Base-by-base conservation (phyloP, 2,113 vertebrate species). In the Equus przewalskii region DNA sequence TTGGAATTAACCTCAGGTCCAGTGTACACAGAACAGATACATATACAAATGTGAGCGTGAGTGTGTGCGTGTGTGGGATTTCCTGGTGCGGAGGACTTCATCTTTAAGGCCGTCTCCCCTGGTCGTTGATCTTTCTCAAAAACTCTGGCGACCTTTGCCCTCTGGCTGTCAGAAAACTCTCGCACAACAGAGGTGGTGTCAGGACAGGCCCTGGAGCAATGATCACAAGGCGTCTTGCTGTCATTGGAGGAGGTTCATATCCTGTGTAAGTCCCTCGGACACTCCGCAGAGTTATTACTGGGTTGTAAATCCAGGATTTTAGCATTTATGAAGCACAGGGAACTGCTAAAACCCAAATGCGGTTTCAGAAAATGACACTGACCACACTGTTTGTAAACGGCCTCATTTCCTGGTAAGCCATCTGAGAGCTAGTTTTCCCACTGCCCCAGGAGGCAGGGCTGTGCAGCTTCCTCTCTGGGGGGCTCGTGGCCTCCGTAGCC, bases 241-340 rank as follows among this genome's bases (percentile, higher is more conserved):
- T 33, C 44, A 0, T 44, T 3, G 16, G 90, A 46, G 75, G 21
- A 36, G 0, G 92, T 58, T 96, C 97, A 89, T 70, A 95, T 92
- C 98, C 95, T 83, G 94, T 87, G 64, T 30, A 36, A 76, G 98
- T 54, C 91, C 72, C 67, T 30, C 7, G 65, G 81, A 89, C 19
- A 0, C 51, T 54, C 60, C 30, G 3, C 65, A 44, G 62, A 60
- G 79, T 93, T 90, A 95, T 72, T 76, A 62, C 86, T n/a, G 58
- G 75, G 83, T 41, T 80, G 60, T 97, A 96, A 97, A 97, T 98
- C 87, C 93, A 73, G 22, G 24, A n/a, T 33, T 72, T 93, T 62
- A 79, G 69, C 85, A 69, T 58, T 91, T 73, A 58, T 58, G 73
- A 86, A 91, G 85, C 86, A 24, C 30, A 19, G 75, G 72, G 90